A percentile compares a stretch with the other conserved stretches of the same genome.
Evolutionary conservation across 2,888 invertebrate species (phyloP).

Genomic region (Aethes cnicana): DNA sequence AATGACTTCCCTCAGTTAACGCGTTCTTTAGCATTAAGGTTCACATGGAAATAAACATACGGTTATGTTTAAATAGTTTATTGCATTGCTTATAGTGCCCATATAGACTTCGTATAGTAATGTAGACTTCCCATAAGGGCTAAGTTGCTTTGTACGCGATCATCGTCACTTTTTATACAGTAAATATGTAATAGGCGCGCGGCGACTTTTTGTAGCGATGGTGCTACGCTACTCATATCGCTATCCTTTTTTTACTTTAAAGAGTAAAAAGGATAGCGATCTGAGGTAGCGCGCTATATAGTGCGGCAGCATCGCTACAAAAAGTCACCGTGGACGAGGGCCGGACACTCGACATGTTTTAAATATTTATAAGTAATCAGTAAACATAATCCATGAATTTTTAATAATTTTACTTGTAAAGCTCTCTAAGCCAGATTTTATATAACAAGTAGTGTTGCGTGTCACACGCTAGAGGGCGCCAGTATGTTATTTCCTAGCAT

Average conservation of each 20-base stretch:
- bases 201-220: slow-evolving; percentile 3
- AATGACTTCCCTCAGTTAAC: slow-evolving; percentile 16
- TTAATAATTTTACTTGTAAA: slow-evolving; percentile 21
- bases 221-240: too few relatives aligned
- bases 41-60: slow-evolving; percentile 53
- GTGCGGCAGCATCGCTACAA: too few relatives aligned
- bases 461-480: slow-evolving; percentile 5
- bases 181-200: too few relatives aligned
- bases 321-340: too few relatives aligned
- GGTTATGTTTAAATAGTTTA: slow-evolving; percentile 65
- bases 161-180: slow-evolving; percentile 3
- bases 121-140: not conserved
- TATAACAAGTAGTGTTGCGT: not conserved
- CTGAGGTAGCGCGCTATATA: too few relatives aligned
- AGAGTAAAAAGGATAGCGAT: slow-evolving; percentile 18
- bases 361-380: slow-evolving; percentile 24
- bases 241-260: too few relatives aligned
- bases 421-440: slow-evolving; percentile 21
- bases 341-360: too few relatives aligned
- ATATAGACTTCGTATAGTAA: not conserved
- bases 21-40: slow-evolving; percentile 31
- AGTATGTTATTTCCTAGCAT: slow-evolving; percentile 42
- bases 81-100: slow-evolving; percentile 45
- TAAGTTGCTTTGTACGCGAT: slow-evolving; percentile 4
- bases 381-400: slow-evolving; percentile 28